Evolutionary conservation across 2,888 invertebrate species (phyloP).

Genomic region (Lomographa bimaculata): DNA sequence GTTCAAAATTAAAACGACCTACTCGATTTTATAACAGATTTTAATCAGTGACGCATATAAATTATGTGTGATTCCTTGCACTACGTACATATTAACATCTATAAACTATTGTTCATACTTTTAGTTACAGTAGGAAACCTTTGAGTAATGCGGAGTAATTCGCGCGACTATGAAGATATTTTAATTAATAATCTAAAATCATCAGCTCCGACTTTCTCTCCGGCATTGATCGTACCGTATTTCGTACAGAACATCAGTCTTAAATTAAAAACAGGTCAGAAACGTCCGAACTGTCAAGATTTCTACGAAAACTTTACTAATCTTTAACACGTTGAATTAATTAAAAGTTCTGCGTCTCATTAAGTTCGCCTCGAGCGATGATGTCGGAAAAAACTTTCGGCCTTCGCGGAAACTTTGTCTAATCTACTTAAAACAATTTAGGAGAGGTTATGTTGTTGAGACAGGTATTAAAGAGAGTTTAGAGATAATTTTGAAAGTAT

Average conservation of each 20-base stretch:
- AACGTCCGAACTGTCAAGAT: conserved; percentile 42
- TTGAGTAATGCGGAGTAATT: no score
- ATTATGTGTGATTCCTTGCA: no score
- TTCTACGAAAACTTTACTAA: conserved; percentile 55
- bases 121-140: no score
- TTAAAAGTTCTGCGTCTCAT: conserved; percentile 68
- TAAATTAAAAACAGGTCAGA: conserved; percentile 33
- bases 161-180: no score
- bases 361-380: conserved; percentile 53
- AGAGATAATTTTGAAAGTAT: conserved; percentile 19
- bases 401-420: conserved; percentile 35
- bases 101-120: no score
- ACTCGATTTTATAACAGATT: no score
- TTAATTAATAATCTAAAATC: not conserved
- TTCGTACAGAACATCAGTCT: conserved; percentile 38
- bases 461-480: conserved; percentile 24
- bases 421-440: conserved; percentile 38
- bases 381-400: conserved; percentile 35
- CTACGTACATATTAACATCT: no score
- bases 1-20: no score
- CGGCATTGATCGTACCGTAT: no score
- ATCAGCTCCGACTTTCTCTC: conserved; percentile 19
- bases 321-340: conserved; percentile 63
- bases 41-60: no score
- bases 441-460: conserved; percentile 28